Evolutionary conservation across 2,888 invertebrate species (phyloP), one percentile per base, ranked within the genome.

Genomic region (Eilema caniola): DNA sequence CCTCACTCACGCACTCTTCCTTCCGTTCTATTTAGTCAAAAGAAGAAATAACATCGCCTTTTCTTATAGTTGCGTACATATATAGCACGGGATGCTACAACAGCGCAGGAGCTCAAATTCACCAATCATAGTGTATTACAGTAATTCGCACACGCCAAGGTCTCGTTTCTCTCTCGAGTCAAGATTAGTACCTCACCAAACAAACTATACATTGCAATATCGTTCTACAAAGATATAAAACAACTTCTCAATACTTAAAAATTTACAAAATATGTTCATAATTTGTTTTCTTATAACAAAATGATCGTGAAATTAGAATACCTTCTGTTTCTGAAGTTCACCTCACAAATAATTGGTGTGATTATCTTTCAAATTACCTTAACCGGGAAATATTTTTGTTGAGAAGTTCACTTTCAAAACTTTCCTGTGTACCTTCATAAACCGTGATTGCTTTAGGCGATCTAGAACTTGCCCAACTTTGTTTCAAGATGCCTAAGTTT

Each of bases 331-430:
- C 14, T 61, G 10, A 61, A 33, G 31, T 61, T 61, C 0, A 11
- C 14, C 31, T 4, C n/a, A 12, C 31, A 3, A 31, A 31, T n/a
- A 59, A 25, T 25, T 61, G 10, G 10, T 31, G 31, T 31, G 33
- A 61, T 61, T 61, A 23, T 61, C 33, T 61, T 63, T 41, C 41
- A 41, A 63, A 47, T 63, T 63, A 37, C 63, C 20, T 25, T 47
- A 25, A 24, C 37, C 37, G 37, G 33, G 8, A 4, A 41, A 62
- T 16, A 24, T 41, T 47, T 12, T 28, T 28, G 23, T 47, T 23
- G n/a, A 31, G 53, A n/a, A 1, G 20, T 67, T 61, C 33, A 33
- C n/a, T 61, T 61, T 10, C 14, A 59, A 61, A n/a, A 23, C 61
- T 33, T 61, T 61, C 31, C 23, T 14, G 24, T 24, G 33, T 41